A percentile compares a stretch with the other conserved stretches of the same genome.
Conservation (phyloP, 2,797 vertebrate genomes). For the Rhincodon typus region DNA sequence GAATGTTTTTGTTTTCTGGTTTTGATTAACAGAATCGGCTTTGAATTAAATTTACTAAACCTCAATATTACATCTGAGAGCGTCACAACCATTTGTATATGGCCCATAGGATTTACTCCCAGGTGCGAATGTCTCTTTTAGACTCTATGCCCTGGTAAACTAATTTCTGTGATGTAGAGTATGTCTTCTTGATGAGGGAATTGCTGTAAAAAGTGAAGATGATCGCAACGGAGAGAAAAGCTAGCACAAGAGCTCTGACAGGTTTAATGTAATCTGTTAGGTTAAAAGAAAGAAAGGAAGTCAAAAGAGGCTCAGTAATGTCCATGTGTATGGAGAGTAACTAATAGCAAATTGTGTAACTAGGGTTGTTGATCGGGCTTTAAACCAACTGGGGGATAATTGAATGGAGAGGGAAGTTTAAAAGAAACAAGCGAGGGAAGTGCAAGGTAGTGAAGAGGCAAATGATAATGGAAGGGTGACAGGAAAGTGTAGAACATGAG, state of each 20-base stretch:
- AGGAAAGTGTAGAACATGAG: no score
- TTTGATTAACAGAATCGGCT: neutral
- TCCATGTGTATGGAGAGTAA: neutral
- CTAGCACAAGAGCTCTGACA: neutral
- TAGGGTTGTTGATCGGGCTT: no score
- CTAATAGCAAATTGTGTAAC: neutral
- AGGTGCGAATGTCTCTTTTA: neutral
- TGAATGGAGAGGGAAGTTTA: no score
- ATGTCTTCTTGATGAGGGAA: neutral
- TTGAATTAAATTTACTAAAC: neutral
- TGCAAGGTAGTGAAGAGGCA: no score
- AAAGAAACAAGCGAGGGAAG: no score
- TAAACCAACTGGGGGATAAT: no score
- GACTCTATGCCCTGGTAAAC: neutral
- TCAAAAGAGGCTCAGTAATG: neutral
- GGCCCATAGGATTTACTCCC: neutral
- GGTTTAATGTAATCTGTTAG: neutral
- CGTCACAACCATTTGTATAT: neutral
- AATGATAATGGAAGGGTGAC: no score
- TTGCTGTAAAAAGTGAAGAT: neutral
- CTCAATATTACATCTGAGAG: neutral
- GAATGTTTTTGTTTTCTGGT: neutral
- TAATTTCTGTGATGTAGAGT: neutral
- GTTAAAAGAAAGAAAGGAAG: neutral
- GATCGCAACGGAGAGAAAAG: neutral